These are phyloP conservation scores for Hypotaenidia okinawae DNA, from an alignment of 2,797 vertebrate species.

Conservation along the genomic window DNA sequence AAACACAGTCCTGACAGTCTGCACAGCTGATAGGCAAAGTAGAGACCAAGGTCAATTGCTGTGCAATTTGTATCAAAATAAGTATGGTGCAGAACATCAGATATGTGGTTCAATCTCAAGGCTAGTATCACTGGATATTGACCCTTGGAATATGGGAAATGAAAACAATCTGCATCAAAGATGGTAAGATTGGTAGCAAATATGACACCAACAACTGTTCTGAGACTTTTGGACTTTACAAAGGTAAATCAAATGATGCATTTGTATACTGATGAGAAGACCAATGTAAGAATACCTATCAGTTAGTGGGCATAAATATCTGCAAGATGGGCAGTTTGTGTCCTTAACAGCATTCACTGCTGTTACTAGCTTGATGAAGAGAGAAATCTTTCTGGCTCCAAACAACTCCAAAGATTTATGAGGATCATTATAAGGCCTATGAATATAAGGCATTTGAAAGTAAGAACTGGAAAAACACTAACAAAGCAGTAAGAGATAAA, in stretches of 20 bases:
- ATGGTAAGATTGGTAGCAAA: neutral
- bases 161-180: neutral
- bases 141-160: neutral
- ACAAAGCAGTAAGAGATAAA: neutral
- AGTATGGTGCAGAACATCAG: neutral
- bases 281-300: neutral
- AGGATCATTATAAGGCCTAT: neutral
- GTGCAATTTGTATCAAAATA: neutral
- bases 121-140: neutral
- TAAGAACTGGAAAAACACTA: constrained; percentile 13
- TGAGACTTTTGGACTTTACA: neutral
- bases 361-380: neutral
- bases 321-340: neutral
- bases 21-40: neutral
- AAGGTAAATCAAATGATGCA: neutral
- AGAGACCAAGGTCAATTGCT: constrained; percentile 1
- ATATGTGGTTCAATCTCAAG: neutral
- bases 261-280: neutral
- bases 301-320: neutral
- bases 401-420: neutral
- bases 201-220: neutral
- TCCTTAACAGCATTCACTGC: neutral
- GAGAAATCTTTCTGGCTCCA: neutral
- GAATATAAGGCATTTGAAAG: neutral
- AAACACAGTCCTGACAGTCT: neutral